Percentiles rank a stretch among this genome's conserved stretches.
Evolutionary conservation across 2,888 invertebrate species (phyloP).

Genomic region (Uropetala carovei): DNA sequence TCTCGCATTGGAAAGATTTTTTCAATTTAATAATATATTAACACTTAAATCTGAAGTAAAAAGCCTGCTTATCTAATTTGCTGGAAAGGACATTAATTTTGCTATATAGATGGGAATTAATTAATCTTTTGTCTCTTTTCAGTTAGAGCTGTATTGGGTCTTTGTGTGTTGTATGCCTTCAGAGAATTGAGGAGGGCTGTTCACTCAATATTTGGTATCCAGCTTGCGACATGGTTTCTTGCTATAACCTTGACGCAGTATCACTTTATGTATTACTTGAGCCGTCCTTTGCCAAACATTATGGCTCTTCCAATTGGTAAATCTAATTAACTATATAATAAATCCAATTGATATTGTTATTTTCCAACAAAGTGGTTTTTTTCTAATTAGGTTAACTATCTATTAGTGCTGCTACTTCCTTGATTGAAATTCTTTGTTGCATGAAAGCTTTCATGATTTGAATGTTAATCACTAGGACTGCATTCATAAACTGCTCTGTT

Average conservation of each 20-base stretch:
- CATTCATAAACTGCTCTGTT: conserved; percentile 12
- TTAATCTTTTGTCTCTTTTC: conserved; percentile 72
- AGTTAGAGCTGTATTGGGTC: conserved; percentile 90
- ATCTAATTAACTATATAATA: conserved; percentile 68
- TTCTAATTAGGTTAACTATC: background rate
- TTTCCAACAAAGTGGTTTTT: background rate
- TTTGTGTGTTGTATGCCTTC: conserved; percentile 86
- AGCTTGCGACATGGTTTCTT: conserved; percentile 89
- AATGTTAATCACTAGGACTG: too few relatives aligned
- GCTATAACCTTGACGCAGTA: conserved; percentile 94
- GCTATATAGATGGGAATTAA: too few relatives aligned
- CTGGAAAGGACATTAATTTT: too few relatives aligned
- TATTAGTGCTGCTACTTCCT: too few relatives aligned
- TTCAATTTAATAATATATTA: background rate
- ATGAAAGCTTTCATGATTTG: too few relatives aligned
- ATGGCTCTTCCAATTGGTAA: conserved; percentile 95
- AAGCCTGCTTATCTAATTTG: background rate
- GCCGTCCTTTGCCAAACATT: conserved; percentile 95
- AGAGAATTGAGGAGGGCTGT: conserved; percentile 85
- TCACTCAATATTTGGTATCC: conserved; percentile 85
- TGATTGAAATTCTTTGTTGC: too few relatives aligned
- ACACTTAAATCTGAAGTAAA: background rate
- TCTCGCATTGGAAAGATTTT: too few relatives aligned
- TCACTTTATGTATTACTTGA: conserved; percentile 98
- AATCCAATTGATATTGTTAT: background rate